phyloP scores from a whole-genome alignment of 2,888 invertebrate genomes.

The Stenichneumon culpator region DNA sequence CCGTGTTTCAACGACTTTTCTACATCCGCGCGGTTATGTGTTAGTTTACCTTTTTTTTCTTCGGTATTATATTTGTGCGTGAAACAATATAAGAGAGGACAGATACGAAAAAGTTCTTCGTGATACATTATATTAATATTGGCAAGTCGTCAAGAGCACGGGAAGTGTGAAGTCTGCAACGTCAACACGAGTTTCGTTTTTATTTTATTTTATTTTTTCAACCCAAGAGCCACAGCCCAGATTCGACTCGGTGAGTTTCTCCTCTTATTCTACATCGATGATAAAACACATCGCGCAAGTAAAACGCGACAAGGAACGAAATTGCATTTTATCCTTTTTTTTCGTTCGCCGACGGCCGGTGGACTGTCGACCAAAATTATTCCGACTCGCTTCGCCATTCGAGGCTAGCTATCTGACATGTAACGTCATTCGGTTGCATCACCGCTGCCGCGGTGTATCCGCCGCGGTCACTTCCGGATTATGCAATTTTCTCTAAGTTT shows the following conservation, averaged over 20 bases:
- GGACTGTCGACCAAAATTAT: conserved; percentile 5
- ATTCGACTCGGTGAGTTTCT: conserved; percentile 49
- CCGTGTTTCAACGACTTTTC: conserved; percentile 37
- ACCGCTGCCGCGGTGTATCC: conserved; percentile 4
- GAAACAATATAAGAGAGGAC: background rate
- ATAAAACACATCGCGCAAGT: background rate
- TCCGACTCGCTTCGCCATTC: conserved; percentile 37
- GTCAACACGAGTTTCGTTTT: background rate
- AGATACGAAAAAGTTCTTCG: background rate
- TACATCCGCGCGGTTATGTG: conserved; percentile 41
- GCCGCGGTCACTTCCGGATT: conserved; percentile 58
- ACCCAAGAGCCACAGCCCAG: conserved; percentile 22
- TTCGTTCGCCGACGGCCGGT: conserved; percentile 27
- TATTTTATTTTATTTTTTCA: background rate
- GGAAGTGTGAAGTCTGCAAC: conserved; percentile 24
- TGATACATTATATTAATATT: background rate
- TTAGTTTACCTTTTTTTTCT: conserved; percentile 29
- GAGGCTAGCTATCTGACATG: conserved; percentile 30
- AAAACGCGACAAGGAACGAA: background rate
- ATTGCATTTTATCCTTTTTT: conserved; percentile 4
- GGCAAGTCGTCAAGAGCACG: conserved; percentile 1
- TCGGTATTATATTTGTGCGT: conserved; percentile 1
- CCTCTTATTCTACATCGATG: background rate
- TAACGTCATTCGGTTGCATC: conserved; percentile 57
- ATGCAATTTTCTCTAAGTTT: conserved; percentile 61